Evolutionary conservation across 2,113 vertebrate species (phyloP).

Genomic region (Peromyscus maniculatus): DNA sequence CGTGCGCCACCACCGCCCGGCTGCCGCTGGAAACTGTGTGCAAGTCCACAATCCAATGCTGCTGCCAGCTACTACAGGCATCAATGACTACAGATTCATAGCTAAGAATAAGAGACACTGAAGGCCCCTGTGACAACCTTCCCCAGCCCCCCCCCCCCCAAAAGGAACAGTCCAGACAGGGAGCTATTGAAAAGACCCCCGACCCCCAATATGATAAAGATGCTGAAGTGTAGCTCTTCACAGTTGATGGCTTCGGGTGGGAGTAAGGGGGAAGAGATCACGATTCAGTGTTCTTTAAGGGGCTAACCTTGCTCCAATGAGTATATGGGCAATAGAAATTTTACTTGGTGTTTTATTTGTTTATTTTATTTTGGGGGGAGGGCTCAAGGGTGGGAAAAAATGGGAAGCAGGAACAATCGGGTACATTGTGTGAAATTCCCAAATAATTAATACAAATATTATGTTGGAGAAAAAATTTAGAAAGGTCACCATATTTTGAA

Average conservation of each 20-base stretch:
- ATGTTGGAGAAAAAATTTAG: background rate
- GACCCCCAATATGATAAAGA: background rate
- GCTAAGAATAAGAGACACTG: background rate
- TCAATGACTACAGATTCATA: background rate
- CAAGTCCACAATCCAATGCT: background rate
- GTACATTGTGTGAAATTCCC: background rate
- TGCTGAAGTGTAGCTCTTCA: background rate
- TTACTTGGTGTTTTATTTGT: background rate
- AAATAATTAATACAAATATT: background rate
- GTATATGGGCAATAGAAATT: background rate
- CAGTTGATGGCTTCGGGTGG: background rate
- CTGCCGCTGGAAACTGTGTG: background rate
- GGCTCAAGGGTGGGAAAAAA: background rate
- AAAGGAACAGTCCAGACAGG: background rate
- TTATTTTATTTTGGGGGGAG: background rate
- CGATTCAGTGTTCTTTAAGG: background rate
- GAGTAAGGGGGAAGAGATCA: background rate
- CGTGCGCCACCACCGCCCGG: too few species aligned
- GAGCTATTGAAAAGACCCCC: background rate
- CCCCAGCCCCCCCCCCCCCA: too few species aligned
- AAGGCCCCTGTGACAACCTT: background rate
- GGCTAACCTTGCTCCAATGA: background rate
- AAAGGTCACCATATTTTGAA: background rate
- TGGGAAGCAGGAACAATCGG: background rate
- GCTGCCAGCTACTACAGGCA: rapidly evolving